These are phyloP conservation scores for Dendrocincla tyrannina DNA, from an alignment of 2,797 vertebrate genomes.

Conservation along the genomic window DNA sequence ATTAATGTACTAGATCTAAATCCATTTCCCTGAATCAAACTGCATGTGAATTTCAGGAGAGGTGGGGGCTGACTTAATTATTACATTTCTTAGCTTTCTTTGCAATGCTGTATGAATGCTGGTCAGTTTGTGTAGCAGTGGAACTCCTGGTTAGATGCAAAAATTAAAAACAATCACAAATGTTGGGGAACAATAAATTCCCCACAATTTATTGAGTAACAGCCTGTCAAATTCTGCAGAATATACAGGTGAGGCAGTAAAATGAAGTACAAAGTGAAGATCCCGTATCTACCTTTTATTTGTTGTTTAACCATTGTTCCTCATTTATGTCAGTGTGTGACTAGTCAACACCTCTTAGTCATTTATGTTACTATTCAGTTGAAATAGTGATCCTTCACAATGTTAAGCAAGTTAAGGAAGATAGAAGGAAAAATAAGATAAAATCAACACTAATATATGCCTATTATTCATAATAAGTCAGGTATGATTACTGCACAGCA, in stretches of 20 bases:
- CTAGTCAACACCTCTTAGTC: background rate
- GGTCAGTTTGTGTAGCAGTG: background rate
- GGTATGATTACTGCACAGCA: background rate
- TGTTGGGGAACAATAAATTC: background rate
- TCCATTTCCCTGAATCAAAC: background rate
- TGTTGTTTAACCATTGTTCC: background rate
- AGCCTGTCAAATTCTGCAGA: background rate
- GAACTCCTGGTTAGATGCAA: background rate
- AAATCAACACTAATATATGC: background rate
- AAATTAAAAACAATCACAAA: background rate
- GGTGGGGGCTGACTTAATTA: background rate
- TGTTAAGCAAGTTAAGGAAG: background rate
- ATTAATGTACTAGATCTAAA: background rate
- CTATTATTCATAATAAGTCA: background rate
- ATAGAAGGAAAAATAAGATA: background rate
- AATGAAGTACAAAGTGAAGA: background rate
- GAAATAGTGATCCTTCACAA: background rate
- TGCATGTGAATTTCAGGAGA: background rate
- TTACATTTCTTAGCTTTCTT: background rate
- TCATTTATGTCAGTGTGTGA: background rate
- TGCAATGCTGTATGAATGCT: background rate
- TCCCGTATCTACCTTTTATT: background rate
- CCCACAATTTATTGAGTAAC: background rate
- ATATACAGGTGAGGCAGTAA: background rate
- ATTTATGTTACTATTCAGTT: background rate